A percentile compares a stretch with the other conserved stretches of the same genome.
phyloP scores from a whole-genome alignment of 2,113 vertebrate species.

The Pangasianodon hypophthalmus region DNA sequence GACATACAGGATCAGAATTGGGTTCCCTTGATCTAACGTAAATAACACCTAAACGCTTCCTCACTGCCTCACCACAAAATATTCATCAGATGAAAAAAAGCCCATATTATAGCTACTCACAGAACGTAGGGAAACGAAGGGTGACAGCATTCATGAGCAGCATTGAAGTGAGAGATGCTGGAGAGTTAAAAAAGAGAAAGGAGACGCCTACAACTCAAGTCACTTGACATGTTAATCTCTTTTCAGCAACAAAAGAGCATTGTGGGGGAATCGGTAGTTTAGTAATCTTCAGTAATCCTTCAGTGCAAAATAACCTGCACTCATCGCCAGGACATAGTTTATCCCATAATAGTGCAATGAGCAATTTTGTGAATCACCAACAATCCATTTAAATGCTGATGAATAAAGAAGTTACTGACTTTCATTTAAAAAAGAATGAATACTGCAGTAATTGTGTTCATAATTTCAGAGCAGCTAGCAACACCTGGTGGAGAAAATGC shows the following conservation, averaged over 20 bases:
- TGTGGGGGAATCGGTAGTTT: slow-evolving; percentile 64
- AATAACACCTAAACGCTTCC: slow-evolving; percentile 6
- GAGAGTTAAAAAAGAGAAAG: slow-evolving; percentile 56
- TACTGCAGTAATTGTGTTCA: background rate
- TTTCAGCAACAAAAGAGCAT: slow-evolving; percentile 73
- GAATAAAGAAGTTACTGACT: background rate
- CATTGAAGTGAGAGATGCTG: slow-evolving; percentile 50
- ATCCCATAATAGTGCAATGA: background rate
- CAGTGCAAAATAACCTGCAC: slow-evolving; percentile 39
- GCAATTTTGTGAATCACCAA: background rate
- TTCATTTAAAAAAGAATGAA: background rate
- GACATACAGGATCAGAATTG: background rate
- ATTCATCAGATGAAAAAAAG: slow-evolving; percentile 10
- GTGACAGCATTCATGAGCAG: slow-evolving; percentile 48
- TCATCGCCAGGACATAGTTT: background rate
- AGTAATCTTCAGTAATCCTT: slow-evolving; percentile 72
- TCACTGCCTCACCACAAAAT: background rate
- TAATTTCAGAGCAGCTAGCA: background rate
- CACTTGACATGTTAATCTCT: slow-evolving; percentile 80
- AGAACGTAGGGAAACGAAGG: slow-evolving; percentile 42
- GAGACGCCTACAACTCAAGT: slow-evolving; percentile 70
- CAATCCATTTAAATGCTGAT: background rate
- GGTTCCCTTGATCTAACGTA: background rate
- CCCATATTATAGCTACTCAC: slow-evolving; percentile 41
- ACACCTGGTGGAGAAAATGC: slow-evolving; percentile 50